Base-by-base conservation (phyloP, 2,888 invertebrate genomes). In the Leuctra nigra region DNA sequence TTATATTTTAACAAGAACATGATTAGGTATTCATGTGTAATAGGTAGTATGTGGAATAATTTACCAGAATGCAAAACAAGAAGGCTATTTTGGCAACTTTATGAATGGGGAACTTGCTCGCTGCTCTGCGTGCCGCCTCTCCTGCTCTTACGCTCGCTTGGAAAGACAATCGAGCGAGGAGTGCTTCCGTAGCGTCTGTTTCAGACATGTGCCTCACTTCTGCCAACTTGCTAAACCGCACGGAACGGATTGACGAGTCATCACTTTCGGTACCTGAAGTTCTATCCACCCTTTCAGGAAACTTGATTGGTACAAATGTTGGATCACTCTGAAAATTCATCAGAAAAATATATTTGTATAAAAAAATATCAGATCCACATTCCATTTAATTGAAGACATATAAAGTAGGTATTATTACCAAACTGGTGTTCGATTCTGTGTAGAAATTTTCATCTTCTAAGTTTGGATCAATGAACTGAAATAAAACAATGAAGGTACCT, bases 121-220 rank as follows among this genome's bases (percentile, higher is more conserved):
- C 87, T 59, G 86, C 83, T 56, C 86, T 76, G 64, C 84, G 80
- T 2, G 87, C 85, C 62, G 84, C 79, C 70, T 90, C 89, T 20
- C 86, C 84, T 54, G 92, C 92, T 59, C 92, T 80, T 61, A 93
- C 72, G 58, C 91, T 92, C 7, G 95, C 95, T 63, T 91, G 84
- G 78, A 96, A 97, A n/a, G 96, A 95, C 61, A 97, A 77, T 52
- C 97, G 81, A 2, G 97, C 93, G 67, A 95, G 77, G 61, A 93
- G 74, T 9, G 97, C 97, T 68, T 96, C 97, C 41, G 91, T 89
- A 2, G 96, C 97, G 75, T 93, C 88, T 62, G 82, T 81, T 57
- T 91, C 88, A 0, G 91, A 91, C 87, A 92, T 88, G 64, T 92
- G 91, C 0, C 91, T 81, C 54, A 89, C 67, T 78, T 91, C 91